These are phyloP conservation scores for Dasyprocta punctata DNA, from an alignment of 2,113 vertebrate genomes.

Conservation along the genomic window DNA sequence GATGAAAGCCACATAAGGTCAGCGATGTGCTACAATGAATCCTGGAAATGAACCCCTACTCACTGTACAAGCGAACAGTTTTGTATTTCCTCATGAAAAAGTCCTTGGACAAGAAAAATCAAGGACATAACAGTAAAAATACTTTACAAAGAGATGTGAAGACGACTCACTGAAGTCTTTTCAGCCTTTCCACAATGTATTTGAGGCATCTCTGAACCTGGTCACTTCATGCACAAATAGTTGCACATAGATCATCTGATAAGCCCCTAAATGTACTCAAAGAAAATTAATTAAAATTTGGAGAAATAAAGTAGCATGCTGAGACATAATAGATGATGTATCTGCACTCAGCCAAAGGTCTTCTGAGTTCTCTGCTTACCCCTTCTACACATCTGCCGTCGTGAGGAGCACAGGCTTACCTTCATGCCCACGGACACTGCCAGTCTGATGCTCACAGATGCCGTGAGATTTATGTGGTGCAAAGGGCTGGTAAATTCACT, in stretches of 20 bases:
- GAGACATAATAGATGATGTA: background rate
- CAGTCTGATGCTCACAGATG: background rate
- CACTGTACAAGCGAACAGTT: background rate
- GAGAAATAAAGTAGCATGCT: background rate
- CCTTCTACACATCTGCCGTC: background rate
- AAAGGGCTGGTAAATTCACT: constrained; percentile 1
- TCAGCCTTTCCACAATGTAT: background rate
- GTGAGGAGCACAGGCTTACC: background rate
- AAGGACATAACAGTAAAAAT: background rate
- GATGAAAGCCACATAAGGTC: background rate
- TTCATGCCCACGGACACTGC: background rate
- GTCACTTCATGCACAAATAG: background rate
- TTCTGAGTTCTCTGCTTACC: background rate
- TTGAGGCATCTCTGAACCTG: background rate
- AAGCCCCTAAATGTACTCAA: background rate
- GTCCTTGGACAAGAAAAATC: background rate
- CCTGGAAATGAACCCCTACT: background rate
- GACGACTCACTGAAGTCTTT: background rate
- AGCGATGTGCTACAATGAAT: background rate
- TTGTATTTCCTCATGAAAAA: background rate
- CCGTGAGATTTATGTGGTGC: background rate
- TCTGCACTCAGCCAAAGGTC: background rate
- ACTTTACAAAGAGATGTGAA: background rate
- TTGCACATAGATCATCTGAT: background rate
- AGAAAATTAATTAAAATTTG: background rate